Evolutionary conservation across 2,888 invertebrate species (phyloP), one percentile per base, ranked within the genome.

Genomic region (Argyresthia goedartella): DNA sequence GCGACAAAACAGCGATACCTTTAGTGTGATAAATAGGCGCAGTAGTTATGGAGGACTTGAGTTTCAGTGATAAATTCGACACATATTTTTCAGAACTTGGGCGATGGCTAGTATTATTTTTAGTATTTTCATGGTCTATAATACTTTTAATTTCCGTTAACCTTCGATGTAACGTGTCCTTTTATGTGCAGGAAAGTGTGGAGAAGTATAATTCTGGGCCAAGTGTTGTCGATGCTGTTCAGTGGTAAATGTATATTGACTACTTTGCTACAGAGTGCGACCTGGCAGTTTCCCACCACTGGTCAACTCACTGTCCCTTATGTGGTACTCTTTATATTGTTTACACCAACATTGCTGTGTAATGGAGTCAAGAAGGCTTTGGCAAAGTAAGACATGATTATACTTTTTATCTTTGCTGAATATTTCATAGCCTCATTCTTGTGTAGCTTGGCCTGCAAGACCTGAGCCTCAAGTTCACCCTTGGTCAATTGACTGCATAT

Each of bases 301-400:
- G 94, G 92, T 49, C 95, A 95, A 78, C 91, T 92, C 59, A 90
- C 95, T 64, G 89, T 93, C 50, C 94, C 94, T 65, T 96, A 96
- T 71, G 85, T 92, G 59, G 86, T 92, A 58, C 87, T 95, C 60
- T 92, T 93, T 65, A 81, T 94, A 61, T 89, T 94, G 56, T 96
- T 93, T 70, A 92, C 93, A 47, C 92, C 93, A 53, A 90, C 91
- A 73, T 78, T 95, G 65, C 90, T 93, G 1, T 94, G 93, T 76
- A 89, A 91, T 60, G 89, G 91, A 56, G 86, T 93, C 45, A 87
- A 91, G 59, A 87, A 89, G 49, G 88, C 91, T 47, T 75, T 94
- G 57, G 88, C 89, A 61, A 88, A 89, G 66, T 89, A 92, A 71
- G 93, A 71, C 25, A 25, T 25, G 25, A 25, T 25, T 6, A n/a